Base-by-base conservation (phyloP, 2,888 invertebrate genomes). In the Neocrepidodera transversa region DNA sequence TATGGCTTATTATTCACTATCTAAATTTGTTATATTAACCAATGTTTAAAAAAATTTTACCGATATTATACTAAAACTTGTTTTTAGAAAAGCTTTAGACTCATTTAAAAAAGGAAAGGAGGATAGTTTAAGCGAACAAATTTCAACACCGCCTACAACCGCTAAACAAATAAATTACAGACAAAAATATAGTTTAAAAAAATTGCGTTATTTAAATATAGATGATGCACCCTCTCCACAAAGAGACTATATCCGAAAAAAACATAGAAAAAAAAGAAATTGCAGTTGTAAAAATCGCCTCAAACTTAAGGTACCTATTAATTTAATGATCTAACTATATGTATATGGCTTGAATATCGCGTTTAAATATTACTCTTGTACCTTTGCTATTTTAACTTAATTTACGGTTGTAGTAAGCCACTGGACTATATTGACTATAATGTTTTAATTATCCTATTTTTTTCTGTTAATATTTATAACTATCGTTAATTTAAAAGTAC, bases 11-110 rank as follows among this genome's bases (percentile, higher is more conserved):
- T n/a, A n/a, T n/a, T n/a, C n/a, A n/a, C n/a, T n/a, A n/a, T n/a
- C n/a, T n/a, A n/a, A n/a, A n/a, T n/a, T n/a, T n/a, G n/a, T n/a
- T n/a, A n/a, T n/a, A n/a, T n/a, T n/a, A n/a, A n/a, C n/a, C n/a
- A n/a, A n/a, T n/a, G n/a, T n/a, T n/a, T n/a, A n/a, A n/a, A n/a
- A n/a, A n/a, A n/a, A n/a, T n/a, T n/a, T n/a, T n/a, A n/a, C n/a
- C n/a, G n/a, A n/a, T n/a, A n/a, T n/a, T n/a, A n/a, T n/a, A n/a
- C n/a, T n/a, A n/a, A n/a, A n/a, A n/a, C n/a, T 2, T 13, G 6
- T 47, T 53, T 50, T 48, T 26, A 58, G 60, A 6, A 16, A 14
- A n/a, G 60, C 60, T 11, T 35, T 60, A 20, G 60, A 60, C 17
- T 32, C 11, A 6, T 56, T 56, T 48, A 52, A 48, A 28, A n/a